These are phyloP conservation scores for Tricholaema leucomelas DNA, from an alignment of 2,113 vertebrate species.

Conservation along the genomic window DNA sequence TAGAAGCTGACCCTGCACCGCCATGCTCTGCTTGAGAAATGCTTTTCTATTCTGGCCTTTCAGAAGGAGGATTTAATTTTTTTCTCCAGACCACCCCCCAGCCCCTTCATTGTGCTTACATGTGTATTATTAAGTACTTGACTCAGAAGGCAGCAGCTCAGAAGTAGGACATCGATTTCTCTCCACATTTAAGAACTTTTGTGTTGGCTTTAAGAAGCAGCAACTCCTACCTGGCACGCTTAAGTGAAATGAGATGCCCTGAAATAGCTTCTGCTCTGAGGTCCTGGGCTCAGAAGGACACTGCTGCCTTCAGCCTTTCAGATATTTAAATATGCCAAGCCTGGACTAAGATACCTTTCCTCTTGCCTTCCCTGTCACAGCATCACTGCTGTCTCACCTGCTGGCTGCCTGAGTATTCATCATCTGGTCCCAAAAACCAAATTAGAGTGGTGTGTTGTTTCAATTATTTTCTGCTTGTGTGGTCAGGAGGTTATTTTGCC, in stretches of 20 bases:
- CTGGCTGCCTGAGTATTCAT: conserved; percentile 60
- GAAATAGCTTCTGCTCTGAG: background rate
- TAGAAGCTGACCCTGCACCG: background rate
- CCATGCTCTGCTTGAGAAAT: background rate
- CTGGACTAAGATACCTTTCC: background rate
- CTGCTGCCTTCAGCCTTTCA: background rate
- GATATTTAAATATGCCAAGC: background rate
- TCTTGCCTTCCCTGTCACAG: background rate
- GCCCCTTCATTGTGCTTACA: background rate
- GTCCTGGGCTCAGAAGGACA: background rate
- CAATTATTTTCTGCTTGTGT: conserved; percentile 84
- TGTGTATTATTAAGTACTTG: background rate
- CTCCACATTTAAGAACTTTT: background rate
- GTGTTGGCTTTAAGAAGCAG: background rate
- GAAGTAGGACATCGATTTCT: background rate
- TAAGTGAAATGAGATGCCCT: background rate
- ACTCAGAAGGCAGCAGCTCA: background rate
- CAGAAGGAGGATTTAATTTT: background rate
- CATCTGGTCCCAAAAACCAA: conserved; percentile 74
- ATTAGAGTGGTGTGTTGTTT: conserved; percentile 69
- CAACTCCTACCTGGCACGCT: background rate
- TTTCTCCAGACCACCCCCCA: background rate
- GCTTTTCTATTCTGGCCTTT: background rate
- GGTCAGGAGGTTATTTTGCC: conserved; percentile 80
- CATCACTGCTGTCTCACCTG: conserved; percentile 40